Evolutionary conservation across 2,113 vertebrate species (phyloP).

Genomic region (Hemibagrus wyckioides): DNA sequence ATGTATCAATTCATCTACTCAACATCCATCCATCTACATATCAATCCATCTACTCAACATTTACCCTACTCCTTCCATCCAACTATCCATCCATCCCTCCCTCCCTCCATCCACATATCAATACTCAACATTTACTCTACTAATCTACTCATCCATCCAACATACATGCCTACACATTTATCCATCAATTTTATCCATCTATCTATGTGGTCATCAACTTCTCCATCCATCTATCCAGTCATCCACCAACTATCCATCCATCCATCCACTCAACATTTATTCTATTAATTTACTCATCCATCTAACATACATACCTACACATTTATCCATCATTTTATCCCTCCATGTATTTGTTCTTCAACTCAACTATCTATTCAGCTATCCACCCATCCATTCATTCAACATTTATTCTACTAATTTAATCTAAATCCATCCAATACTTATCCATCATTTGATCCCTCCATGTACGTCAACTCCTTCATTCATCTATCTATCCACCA

Average conservation of each 20-base stretch:
- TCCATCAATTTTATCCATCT: background rate
- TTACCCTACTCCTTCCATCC: too few species aligned
- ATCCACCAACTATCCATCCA: too few species aligned
- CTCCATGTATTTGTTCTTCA: rapidly evolving
- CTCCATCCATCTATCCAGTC: background rate
- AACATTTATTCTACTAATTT: too few species aligned
- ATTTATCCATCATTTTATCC: background rate
- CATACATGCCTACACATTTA: too few species aligned
- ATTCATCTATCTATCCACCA: background rate
- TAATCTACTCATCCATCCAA: background rate
- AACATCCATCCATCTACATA: background rate
- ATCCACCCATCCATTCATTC: background rate
- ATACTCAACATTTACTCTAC: too few species aligned
- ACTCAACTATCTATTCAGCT: background rate
- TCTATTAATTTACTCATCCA: background rate
- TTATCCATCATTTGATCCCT: background rate
- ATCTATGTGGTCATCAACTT: background rate
- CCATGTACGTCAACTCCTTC: too few species aligned
- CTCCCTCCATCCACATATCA: too few species aligned
- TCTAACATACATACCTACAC: background rate
- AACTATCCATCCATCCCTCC: background rate
- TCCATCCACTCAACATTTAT: too few species aligned
- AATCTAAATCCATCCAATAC: too few species aligned
- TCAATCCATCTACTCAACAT: background rate
- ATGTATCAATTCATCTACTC: background rate